These are phyloP conservation scores for Anarsia innoxiella DNA, from an alignment of 2,888 invertebrate genomes.

Conservation along the genomic window DNA sequence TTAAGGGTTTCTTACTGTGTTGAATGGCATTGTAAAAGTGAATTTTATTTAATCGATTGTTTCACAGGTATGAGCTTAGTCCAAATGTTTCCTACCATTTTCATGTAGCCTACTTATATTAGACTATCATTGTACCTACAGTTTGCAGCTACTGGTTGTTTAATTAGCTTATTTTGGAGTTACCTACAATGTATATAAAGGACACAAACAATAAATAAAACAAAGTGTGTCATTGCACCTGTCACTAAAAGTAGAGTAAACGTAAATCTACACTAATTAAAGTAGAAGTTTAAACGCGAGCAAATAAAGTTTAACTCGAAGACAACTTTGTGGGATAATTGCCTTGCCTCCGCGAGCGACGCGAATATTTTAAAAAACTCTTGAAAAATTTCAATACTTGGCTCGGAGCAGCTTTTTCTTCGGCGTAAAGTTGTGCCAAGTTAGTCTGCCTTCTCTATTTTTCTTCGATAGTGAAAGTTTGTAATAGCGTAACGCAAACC, in stretches of 20 bases:
- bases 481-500: constrained; percentile 6
- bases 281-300: constrained; percentile 11
- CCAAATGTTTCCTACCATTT: too few species aligned
- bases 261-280: constrained; percentile 14
- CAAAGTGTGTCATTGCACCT: too few species aligned
- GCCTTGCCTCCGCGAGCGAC: constrained; percentile 2
- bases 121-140: too few species aligned
- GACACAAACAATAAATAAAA: too few species aligned
- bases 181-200: too few species aligned
- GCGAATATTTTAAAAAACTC: constrained; percentile 8
- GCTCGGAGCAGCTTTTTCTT: constrained; percentile 5
- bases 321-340: constrained; percentile 13
- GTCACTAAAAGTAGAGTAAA: too few species aligned
- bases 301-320: constrained; percentile 11
- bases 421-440: constrained; percentile 2
- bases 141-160: too few species aligned
- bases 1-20: constrained; percentile 10
- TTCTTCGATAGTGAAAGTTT: constrained; percentile 6
- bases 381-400: constrained; percentile 8
- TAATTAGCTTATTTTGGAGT: too few species aligned
- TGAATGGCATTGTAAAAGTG: constrained; percentile 4
- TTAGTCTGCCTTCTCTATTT: constrained; percentile 2
- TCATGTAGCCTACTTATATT: too few species aligned
- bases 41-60: constrained; percentile 5
- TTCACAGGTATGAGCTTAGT: too few species aligned